Evolutionary conservation across 2,113 vertebrate genomes (phyloP).

Genomic region (Tenrec ecaudatus): DNA sequence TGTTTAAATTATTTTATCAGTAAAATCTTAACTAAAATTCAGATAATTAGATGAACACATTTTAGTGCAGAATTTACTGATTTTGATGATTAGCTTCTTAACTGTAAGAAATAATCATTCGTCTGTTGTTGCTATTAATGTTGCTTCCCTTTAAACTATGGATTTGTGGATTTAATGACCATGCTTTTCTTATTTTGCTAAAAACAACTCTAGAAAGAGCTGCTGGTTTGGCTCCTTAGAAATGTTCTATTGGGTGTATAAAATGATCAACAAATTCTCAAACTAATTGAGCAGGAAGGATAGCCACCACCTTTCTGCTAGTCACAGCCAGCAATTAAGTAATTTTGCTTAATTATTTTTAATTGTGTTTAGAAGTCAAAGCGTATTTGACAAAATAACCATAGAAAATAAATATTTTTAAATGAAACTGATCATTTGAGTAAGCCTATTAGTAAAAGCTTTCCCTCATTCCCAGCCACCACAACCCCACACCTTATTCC

Average conservation of each 20-base stretch:
- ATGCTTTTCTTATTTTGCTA: slow-evolving; percentile 36
- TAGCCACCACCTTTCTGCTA: background rate
- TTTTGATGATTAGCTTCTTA: background rate
- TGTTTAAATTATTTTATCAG: slow-evolving; percentile 47
- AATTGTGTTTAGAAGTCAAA: slow-evolving; percentile 33
- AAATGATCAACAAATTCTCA: slow-evolving; percentile 28
- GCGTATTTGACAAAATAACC: slow-evolving; percentile 25
- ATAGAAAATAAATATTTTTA: slow-evolving; percentile 30
- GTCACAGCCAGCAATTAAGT: background rate
- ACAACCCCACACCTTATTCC: background rate
- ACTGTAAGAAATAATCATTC: slow-evolving; percentile 34
- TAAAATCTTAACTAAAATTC: slow-evolving; percentile 55
- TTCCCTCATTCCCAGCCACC: background rate
- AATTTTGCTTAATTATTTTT: slow-evolving; percentile 19
- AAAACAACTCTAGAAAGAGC: slow-evolving; percentile 28
- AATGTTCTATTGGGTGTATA: background rate
- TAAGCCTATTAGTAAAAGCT: slow-evolving; percentile 1
- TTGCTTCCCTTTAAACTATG: slow-evolving; percentile 28
- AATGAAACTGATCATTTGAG: background rate
- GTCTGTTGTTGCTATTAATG: slow-evolving; percentile 29
- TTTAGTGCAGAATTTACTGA: slow-evolving; percentile 43
- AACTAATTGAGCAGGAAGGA: background rate
- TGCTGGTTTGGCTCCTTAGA: background rate
- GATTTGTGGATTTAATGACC: slow-evolving; percentile 43
- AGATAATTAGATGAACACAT: slow-evolving; percentile 3